Base-by-base conservation (phyloP, 2,113 vertebrate genomes). In the Onychostoma macrolepis region DNA sequence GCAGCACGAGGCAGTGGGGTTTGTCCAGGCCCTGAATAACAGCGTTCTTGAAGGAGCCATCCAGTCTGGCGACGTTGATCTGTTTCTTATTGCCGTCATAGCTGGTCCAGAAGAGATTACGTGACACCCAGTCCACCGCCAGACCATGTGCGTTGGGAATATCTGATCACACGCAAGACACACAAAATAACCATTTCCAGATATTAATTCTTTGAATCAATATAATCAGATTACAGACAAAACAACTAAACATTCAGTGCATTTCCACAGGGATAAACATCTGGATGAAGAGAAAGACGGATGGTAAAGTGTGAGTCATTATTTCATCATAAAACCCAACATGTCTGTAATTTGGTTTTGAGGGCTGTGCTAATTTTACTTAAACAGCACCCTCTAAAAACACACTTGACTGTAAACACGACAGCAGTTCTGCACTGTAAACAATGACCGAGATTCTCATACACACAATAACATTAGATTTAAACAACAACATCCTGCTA, bases 101-200 rank as follows among this genome's bases (percentile, higher is more conserved):
- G 92, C 98, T 99, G 10, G 97, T 99, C 98, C 98, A 99, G 94
- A 98, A 99, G 24, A 99, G 96, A 90, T 99, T 99, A 87, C 98
- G 96, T 88, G 98, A 99, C 43, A 99, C 95, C 98, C 98, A 99
- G 72, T 99, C 98, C 87, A 99, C 98, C 1, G 97, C 97, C 86
- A 99, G 94, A 19, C 98, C 98, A 0, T 99, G 97, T 80, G 97
- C 97, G 0, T 99, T 99, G 81, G 98, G 97, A 89, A 99, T 90
- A 90, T 99, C 98, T 99, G 93, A 41, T 48, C 30, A 77, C 53
- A 86, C 63, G 83, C 45, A 72, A 33, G 41, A 86, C 33, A 80
- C 33, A 69, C 26, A 67, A 33, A 71, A 61, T 26, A 61, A 67
- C n/a, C 4, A 67, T 28, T 30, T 80, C 30, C 33, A 61, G 53